These are phyloP conservation scores for Phrynocephalus vlangalii DNA, from an alignment of 2,797 vertebrate genomes.

Conservation along the genomic window DNA sequence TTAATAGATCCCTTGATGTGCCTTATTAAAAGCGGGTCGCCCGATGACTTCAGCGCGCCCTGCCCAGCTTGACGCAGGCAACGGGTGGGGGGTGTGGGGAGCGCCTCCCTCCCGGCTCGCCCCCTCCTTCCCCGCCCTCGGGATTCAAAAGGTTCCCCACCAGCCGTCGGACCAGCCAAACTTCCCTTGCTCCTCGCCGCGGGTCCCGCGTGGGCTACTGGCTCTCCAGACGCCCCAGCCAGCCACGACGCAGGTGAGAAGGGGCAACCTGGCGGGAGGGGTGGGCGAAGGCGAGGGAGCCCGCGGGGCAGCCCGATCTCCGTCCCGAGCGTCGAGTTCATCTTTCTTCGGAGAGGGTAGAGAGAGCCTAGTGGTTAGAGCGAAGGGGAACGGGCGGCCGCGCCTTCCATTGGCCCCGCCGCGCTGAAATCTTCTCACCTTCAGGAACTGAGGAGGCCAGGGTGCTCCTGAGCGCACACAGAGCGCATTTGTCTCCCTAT, in stretches of 20 bases:
- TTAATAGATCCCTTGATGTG: background rate
- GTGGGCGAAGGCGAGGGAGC: background rate
- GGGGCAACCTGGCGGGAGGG: accelerated
- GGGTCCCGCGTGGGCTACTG: background rate
- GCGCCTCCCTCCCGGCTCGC: background rate
- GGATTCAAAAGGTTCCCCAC: conserved; percentile 62
- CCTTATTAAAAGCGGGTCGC: conserved; percentile 30
- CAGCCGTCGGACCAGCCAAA: background rate
- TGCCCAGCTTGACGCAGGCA: conserved; percentile 42
- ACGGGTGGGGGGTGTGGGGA: conserved; percentile 17
- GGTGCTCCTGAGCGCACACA: background rate
- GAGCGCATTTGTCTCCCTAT: background rate
- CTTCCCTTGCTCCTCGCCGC: background rate
- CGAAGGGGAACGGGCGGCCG: no score
- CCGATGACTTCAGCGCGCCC: background rate
- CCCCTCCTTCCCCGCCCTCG: conserved; percentile 4
- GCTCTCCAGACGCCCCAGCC: background rate
- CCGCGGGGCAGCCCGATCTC: background rate
- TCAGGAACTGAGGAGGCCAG: background rate
- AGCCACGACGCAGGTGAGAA: conserved; percentile 4
- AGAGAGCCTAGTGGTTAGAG: no score
- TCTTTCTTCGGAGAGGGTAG: no score
- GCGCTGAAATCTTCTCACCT: no score
- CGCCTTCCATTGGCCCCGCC: no score
- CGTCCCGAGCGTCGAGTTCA: no score